Conservation (phyloP, 1,140 invertebrate genomes). For the Drosophila serrata region DNA sequence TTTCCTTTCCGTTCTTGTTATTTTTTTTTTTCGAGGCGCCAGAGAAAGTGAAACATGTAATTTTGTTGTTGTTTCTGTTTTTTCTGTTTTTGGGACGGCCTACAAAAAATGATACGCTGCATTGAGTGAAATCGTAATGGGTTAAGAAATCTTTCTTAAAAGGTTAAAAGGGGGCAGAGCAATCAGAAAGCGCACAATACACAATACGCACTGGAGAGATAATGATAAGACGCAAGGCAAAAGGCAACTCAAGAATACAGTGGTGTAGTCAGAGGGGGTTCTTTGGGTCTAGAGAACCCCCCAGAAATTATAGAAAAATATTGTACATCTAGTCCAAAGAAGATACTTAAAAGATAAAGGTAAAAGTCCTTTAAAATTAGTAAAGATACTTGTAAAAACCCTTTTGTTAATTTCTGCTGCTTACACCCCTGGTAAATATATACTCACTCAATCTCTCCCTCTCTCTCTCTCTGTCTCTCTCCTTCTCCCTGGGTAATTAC, state of each 20-base stretch:
- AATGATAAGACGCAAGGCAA: slow-evolving; percentile 66
- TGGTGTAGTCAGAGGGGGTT: not conserved
- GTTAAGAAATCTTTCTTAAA: slow-evolving; percentile 75
- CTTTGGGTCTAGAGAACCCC: not conserved
- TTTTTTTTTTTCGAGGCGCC: slow-evolving; percentile 50
- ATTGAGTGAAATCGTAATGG: slow-evolving; percentile 83
- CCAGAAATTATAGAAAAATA: not conserved
- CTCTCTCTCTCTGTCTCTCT: slow-evolving; percentile 29
- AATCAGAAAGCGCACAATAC: slow-evolving; percentile 60
- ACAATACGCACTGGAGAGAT: slow-evolving; percentile 45
- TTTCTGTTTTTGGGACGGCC: slow-evolving; percentile 48
- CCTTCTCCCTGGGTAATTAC: slow-evolving; percentile 60
- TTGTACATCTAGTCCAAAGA: no score
- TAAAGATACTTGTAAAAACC: not conserved
- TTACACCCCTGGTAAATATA: slow-evolving; percentile 6
- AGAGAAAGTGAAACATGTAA: slow-evolving; percentile 83
- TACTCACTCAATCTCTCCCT: slow-evolving; percentile 46
- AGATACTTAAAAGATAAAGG: not conserved
- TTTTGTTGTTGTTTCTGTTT: no score
- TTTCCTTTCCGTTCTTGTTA: slow-evolving; percentile 42
- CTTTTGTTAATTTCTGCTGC: not conserved
- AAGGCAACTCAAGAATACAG: slow-evolving; percentile 40
- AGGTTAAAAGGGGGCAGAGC: slow-evolving; percentile 29
- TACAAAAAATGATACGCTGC: slow-evolving; percentile 73
- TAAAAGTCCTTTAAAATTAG: not conserved